These are phyloP conservation scores for Eristalinus sepulchralis DNA, from an alignment of 2,888 invertebrate species.

Conservation along the genomic window DNA sequence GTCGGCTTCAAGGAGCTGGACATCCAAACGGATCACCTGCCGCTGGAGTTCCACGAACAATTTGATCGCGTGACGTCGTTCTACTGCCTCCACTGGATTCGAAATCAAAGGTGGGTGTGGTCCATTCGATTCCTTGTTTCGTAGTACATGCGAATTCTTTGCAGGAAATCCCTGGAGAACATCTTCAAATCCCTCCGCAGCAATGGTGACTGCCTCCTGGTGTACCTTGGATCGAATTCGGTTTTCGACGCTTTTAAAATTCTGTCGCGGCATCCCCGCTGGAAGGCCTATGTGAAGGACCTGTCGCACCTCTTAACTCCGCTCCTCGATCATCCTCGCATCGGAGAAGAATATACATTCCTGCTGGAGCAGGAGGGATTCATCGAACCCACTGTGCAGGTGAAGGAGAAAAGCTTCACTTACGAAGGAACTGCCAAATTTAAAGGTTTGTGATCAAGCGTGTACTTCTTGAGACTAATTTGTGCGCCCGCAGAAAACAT, in stretches of 20 bases:
- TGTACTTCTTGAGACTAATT: not conserved
- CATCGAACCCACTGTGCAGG: too few species aligned
- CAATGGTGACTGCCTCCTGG: constrained; percentile 86
- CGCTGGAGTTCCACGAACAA: constrained; percentile 80
- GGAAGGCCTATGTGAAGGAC: constrained; percentile 86
- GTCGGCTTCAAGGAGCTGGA: constrained; percentile 82
- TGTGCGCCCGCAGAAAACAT: constrained; percentile 83
- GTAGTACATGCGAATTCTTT: constrained; percentile 72
- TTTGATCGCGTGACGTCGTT: constrained; percentile 89
- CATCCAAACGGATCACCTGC: constrained; percentile 82
- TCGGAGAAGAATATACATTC: constrained; percentile 71
- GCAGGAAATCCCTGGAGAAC: constrained; percentile 84
- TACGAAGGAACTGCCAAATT: too few species aligned
- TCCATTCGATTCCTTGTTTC: not conserved
- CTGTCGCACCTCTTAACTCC: constrained; percentile 86
- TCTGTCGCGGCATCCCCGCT: constrained; percentile 83
- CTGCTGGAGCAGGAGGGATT: constrained; percentile 73
- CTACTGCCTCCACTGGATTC: constrained; percentile 91
- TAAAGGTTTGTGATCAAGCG: constrained; percentile 81
- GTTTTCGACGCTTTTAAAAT: constrained; percentile 86
- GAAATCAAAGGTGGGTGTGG: constrained; percentile 85
- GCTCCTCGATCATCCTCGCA: constrained; percentile 80
- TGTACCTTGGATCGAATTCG: constrained; percentile 86
- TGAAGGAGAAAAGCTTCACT: too few species aligned
- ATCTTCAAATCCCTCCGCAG: constrained; percentile 85